These are phyloP conservation scores for Pitta sordida DNA, from an alignment of 2,113 vertebrate species.

Conservation along the genomic window DNA sequence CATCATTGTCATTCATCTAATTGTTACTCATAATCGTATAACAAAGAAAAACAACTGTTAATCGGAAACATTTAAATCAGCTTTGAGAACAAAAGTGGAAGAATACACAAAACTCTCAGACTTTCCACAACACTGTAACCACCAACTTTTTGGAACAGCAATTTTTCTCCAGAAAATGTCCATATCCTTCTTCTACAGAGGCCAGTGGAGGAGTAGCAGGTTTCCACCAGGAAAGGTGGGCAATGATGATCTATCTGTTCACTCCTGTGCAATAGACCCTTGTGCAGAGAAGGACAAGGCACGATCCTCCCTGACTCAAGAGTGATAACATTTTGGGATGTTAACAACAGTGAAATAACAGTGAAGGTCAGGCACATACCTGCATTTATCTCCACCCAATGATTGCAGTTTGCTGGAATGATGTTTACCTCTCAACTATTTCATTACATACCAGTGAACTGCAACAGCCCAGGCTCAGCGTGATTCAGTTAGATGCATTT, in stretches of 20 bases:
- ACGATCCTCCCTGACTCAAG: neutral
- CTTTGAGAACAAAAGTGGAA: neutral
- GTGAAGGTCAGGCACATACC: neutral
- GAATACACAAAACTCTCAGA: neutral
- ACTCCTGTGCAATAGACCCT: neutral
- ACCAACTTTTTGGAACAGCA: neutral
- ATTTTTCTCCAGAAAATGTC: neutral
- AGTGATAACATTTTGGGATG: accelerated
- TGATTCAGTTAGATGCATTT: neutral
- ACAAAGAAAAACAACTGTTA: constrained; percentile 26
- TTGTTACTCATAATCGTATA: neutral
- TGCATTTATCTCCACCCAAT: accelerated
- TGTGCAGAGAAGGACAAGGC: neutral
- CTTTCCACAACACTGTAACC: neutral
- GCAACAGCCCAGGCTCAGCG: neutral
- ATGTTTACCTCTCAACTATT: neutral
- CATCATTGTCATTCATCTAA: constrained; percentile 1
- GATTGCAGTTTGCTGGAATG: neutral
- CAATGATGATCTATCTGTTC: neutral
- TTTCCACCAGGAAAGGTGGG: neutral
- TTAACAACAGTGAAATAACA: neutral
- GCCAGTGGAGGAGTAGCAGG: neutral
- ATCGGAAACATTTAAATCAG: constrained; percentile 15
- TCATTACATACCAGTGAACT: neutral
- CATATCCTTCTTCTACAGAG: neutral